Evolutionary conservation across 2,113 vertebrate species (phyloP), one percentile per base, ranked within the genome.

Genomic region (Phrynosoma blainvillii): DNA sequence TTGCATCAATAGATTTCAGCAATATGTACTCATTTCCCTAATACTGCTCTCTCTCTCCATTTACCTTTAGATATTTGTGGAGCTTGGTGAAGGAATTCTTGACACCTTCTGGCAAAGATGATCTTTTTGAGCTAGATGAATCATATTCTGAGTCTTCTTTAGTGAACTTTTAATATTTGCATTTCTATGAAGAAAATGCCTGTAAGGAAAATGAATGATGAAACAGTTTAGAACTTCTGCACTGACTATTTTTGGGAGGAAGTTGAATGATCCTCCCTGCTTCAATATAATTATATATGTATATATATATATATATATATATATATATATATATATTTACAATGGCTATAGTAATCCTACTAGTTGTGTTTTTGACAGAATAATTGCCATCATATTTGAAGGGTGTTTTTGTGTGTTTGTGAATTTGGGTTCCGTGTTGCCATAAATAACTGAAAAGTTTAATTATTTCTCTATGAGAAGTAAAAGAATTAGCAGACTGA

Each of bases 31-130:
- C 86, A 76, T 6, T 56, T 91, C 68, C 87, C 25, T 66, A 13
- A 9, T 36, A 77, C 1, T 87, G 0, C 75, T 87, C 40, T 2
- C 86, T n/a, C 71, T 90, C 93, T 92, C 86, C 82, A 86, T 59
- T 79, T 83, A 54, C 90, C 93, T 92, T 87, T 83, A 95, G 93
- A 90, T 14, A 54, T 1, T 30, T 92, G 5, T 91, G 40, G 79
- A 16, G 83, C 0, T 76, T 94, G 76, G 76, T 90, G 77, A 32
- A 84, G 1, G 2, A 14, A 65, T 42, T 92, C 62, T 42, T 93
- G 2, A 68, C 82, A 42, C 32, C 65, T 30, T 84, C 90, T 88
- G 89, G 92, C 5, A 5, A 59, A 52, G 88, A 91, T 77, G 8
- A 0, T 23, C 4, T 27, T 78, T 56, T 23, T 36, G 76, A 76